Percentiles rank a stretch among this genome's conserved stretches.
These are phyloP conservation scores for Pristionchus exspectatus DNA, from an alignment of 2,888 invertebrate genomes.

Conservation along the genomic window DNA sequence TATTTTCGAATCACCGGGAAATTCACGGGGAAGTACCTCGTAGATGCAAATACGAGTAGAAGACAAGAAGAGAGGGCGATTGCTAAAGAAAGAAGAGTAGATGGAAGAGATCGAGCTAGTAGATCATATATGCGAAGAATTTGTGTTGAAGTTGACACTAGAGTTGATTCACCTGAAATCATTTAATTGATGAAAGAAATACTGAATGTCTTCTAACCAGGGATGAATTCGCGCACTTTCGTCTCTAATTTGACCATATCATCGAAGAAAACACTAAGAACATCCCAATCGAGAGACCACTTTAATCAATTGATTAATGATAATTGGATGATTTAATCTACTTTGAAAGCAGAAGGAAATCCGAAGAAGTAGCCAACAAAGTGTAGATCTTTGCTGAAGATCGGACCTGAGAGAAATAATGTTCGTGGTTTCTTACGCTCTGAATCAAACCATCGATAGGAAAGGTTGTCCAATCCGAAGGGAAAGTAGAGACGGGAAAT, in stretches of 20 bases:
- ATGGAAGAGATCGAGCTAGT: constrained; percentile 41
- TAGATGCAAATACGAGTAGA: constrained; percentile 29
- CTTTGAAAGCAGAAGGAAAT: constrained; percentile 50
- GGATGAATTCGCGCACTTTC: constrained; percentile 23
- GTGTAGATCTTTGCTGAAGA: constrained; percentile 48
- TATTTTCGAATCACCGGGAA: not conserved
- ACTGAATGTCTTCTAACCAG: not conserved
- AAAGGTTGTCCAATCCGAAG: constrained; percentile 52
- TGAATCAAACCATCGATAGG: constrained; percentile 51
- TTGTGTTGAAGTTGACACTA: constrained; percentile 44
- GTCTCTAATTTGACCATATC: not conserved
- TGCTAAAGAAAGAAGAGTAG: constrained; percentile 48
- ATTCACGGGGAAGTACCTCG: constrained; percentile 21
- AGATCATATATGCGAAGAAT: constrained; percentile 53
- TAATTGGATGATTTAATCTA: not conserved
- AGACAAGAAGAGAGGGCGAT: constrained; percentile 48
- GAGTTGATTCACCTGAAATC: not conserved
- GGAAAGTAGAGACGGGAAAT: constrained; percentile 52
- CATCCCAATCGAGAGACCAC: constrained; percentile 51
- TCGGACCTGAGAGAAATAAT: not conserved
- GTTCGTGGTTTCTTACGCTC: no score
- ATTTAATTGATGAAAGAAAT: not conserved
- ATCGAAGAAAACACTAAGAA: constrained; percentile 50
- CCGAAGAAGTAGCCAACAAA: constrained; percentile 52
- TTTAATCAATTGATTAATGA: not conserved